Conservation (phyloP, 1,140 invertebrate genomes). For the Drosophila setifemur region DNA sequence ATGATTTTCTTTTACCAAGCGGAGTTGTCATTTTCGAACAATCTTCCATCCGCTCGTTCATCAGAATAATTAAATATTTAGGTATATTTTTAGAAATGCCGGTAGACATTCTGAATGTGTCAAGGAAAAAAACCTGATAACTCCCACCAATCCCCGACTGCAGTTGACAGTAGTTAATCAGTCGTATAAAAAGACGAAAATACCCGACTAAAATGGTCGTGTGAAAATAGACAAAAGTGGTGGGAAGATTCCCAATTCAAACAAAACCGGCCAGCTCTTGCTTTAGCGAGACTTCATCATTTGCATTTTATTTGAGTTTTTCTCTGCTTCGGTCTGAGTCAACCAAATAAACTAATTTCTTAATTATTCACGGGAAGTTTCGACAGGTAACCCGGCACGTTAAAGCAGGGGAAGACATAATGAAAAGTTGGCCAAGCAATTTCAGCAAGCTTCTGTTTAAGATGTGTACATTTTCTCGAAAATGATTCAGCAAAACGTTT, state of each 20-base stretch:
- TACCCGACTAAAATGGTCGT: slow-evolving; percentile 1
- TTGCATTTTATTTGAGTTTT: slow-evolving; percentile 58
- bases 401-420: background rate
- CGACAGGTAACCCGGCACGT: slow-evolving; percentile 36
- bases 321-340: slow-evolving; percentile 6
- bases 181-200: no score
- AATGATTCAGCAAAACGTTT: slow-evolving; percentile 72
- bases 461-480: slow-evolving; percentile 57
- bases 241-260: slow-evolving; percentile 15
- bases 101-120: background rate
- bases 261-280: background rate
- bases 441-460: slow-evolving; percentile 41
- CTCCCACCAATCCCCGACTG: slow-evolving; percentile 2
- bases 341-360: slow-evolving; percentile 67
- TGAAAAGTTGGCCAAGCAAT: slow-evolving; percentile 30
- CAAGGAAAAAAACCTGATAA: background rate
- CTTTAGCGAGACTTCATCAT: slow-evolving; percentile 39
- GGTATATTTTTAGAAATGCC: slow-evolving; percentile 46
- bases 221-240: slow-evolving; percentile 22
- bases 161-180: slow-evolving; percentile 6
- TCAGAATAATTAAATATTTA: slow-evolving; percentile 17
- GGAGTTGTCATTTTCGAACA: background rate
- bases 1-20: slow-evolving; percentile 32
- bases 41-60: background rate
- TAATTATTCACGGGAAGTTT: slow-evolving; percentile 72